A percentile compares a stretch with the other conserved stretches of the same genome.
phyloP scores from a whole-genome alignment of 1,140 invertebrate genomes.

The Stenopsyche tienmushanensis region DNA sequence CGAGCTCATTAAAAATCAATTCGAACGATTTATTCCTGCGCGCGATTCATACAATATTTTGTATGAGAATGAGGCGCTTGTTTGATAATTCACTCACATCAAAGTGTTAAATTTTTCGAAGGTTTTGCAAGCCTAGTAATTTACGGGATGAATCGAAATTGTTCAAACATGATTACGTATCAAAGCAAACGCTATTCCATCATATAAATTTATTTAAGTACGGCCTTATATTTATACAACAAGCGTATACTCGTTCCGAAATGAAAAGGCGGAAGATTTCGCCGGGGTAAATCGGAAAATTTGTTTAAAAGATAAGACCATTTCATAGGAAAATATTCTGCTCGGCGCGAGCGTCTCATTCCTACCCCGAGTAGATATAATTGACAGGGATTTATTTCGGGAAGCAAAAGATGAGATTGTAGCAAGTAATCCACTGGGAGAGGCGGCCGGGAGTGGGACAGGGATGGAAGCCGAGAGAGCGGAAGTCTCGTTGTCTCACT shows the following conservation, averaged over 20 bases:
- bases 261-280: background rate
- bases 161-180: background rate
- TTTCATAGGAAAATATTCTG: too few species aligned
- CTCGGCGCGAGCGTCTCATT: background rate
- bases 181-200: background rate
- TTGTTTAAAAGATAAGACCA: background rate
- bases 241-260: background rate
- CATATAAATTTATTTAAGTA: background rate
- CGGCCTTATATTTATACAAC: background rate
- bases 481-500: constrained; percentile 4
- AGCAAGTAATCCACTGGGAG: constrained; percentile 9
- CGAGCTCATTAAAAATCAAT: too few species aligned
- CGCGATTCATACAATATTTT: too few species aligned
- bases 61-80: too few species aligned
- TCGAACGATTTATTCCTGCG: too few species aligned
- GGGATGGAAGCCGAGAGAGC: too few species aligned
- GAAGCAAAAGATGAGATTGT: constrained; percentile 26
- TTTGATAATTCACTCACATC: too few species aligned
- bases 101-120: too few species aligned
- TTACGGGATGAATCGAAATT: too few species aligned
- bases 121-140: too few species aligned
- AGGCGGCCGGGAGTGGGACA: background rate
- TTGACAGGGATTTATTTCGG: constrained; percentile 34
- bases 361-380: constrained; percentile 14
- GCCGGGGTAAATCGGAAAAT: background rate